phyloP scores from a whole-genome alignment of 2,888 invertebrate species.

The Erebia epiphron region DNA sequence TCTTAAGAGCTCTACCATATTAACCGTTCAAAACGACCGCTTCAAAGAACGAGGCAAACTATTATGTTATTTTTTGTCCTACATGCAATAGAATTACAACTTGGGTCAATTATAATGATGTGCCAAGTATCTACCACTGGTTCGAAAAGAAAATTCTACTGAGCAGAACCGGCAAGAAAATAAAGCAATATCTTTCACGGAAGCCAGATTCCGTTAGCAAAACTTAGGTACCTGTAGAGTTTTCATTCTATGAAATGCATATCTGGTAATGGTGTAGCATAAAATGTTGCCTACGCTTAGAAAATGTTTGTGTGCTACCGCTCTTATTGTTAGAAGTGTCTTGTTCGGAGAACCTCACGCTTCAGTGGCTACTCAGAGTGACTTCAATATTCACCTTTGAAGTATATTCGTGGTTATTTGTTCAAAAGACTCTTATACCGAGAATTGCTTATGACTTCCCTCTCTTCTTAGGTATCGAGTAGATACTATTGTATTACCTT shows the following conservation, averaged over 20 bases:
- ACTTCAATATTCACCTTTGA: conserved; percentile 59
- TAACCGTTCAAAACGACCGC: conserved; percentile 27
- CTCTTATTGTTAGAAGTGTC: conserved; percentile 58
- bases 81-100: no score
- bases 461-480: neutral
- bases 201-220: no score
- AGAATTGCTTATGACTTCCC: conserved; percentile 4
- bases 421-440: conserved; percentile 44
- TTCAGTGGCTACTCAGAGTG: conserved; percentile 57
- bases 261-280: neutral
- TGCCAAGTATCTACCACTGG: no score
- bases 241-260: no score
- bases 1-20: conserved; percentile 45
- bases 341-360: conserved; percentile 56
- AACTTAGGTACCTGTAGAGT: no score
- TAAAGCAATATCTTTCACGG: no score
- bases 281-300: neutral
- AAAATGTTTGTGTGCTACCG: conserved; percentile 4
- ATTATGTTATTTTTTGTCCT: no score
- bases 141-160: no score
- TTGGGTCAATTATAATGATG: no score
- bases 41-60: no score
- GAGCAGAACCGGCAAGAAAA: no score
- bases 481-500: neutral
- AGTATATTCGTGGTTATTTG: conserved; percentile 43